These are phyloP conservation scores for Chrysolina oricalcia DNA, from an alignment of 2,888 invertebrate species.

Conservation along the genomic window DNA sequence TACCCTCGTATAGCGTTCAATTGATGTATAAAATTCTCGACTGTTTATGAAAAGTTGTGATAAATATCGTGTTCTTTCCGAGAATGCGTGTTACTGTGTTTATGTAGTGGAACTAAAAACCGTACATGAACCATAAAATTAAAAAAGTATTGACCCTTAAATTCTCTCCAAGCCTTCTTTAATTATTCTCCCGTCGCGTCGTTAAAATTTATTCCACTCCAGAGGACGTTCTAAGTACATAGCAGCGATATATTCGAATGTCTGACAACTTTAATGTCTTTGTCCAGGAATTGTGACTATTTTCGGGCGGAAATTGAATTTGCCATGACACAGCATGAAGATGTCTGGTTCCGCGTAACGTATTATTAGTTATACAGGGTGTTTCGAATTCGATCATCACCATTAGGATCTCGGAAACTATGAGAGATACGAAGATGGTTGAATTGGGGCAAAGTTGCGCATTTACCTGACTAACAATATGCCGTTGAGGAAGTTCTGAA, in stretches of 20 bases:
- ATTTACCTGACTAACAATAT: too few species aligned
- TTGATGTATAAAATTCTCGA: not conserved
- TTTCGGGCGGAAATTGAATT: slow-evolving; percentile 34
- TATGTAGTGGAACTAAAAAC: slow-evolving; percentile 4
- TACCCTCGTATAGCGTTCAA: too few species aligned
- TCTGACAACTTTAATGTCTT: slow-evolving; percentile 14
- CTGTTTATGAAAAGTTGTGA: not conserved
- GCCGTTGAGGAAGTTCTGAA: too few species aligned
- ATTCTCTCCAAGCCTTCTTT: slow-evolving; percentile 11
- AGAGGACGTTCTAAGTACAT: slow-evolving; percentile 11
- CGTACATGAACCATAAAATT: slow-evolving; percentile 19
- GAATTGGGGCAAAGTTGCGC: too few species aligned
- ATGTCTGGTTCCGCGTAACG: not conserved
- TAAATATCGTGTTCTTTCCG: not conserved
- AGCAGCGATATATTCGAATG: slow-evolving; percentile 14
- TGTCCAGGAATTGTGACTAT: slow-evolving; percentile 27
- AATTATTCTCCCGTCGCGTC: slow-evolving; percentile 1
- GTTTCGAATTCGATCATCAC: too few species aligned
- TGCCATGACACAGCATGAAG: slow-evolving; percentile 10
- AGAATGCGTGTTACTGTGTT: slow-evolving; percentile 18
- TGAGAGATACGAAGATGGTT: too few species aligned
- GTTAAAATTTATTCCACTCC: slow-evolving; percentile 28
- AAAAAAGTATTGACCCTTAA: slow-evolving; percentile 15
- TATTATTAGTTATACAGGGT: not conserved
- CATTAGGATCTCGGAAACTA: too few species aligned